phyloP scores from a whole-genome alignment of 2,797 vertebrate genomes.

The Labeo calbasu region DNA sequence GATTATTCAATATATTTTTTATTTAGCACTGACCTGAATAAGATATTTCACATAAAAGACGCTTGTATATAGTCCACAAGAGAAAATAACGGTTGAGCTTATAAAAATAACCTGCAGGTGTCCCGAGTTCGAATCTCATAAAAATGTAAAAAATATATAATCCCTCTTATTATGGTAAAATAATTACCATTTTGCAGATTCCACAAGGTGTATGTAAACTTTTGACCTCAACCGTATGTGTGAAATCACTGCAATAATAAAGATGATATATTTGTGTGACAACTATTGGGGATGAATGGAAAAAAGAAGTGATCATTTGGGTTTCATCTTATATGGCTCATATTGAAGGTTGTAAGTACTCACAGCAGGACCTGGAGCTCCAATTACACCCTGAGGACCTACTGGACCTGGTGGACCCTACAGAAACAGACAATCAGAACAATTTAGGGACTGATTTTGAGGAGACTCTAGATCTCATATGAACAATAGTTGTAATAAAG shows the following conservation, averaged over 20 bases:
- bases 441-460: background rate
- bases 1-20: no score
- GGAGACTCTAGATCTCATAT: background rate
- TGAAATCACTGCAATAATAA: background rate
- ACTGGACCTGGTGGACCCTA: constrained; percentile 93
- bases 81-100: no score
- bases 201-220: no score
- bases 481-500: background rate
- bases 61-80: no score
- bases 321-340: background rate
- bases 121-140: no score
- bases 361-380: constrained; percentile 96
- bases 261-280: background rate
- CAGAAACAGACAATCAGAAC: constrained; percentile 1
- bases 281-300: background rate
- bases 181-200: no score
- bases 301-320: background rate
- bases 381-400: constrained; percentile 94
- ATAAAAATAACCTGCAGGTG: no score
- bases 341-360: constrained; percentile 72
- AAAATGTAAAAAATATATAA: no score
- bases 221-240: background rate
- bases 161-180: no score
- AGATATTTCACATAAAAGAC: no score
- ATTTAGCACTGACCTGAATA: no score